These are phyloP conservation scores for Misgurnus anguillicaudatus DNA, from an alignment of 2,113 vertebrate genomes.

Conservation along the genomic window DNA sequence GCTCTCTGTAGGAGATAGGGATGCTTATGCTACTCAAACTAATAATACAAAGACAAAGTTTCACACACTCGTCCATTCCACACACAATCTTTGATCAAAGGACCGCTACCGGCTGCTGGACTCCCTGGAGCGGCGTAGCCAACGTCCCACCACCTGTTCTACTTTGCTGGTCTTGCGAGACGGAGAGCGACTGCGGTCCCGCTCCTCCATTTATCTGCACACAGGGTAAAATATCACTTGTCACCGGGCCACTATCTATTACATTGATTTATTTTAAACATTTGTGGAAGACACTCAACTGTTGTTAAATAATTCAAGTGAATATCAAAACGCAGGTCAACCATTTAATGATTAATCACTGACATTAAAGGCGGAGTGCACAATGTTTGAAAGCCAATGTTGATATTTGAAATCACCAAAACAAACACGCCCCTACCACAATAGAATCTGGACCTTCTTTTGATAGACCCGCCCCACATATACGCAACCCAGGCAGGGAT, in stretches of 20 bases:
- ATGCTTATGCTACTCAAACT: background rate
- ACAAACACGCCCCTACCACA: too few species aligned
- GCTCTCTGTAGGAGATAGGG: slow-evolving; percentile 63
- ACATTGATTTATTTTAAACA: background rate
- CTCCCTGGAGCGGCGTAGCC: slow-evolving; percentile 89
- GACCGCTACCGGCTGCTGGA: slow-evolving; percentile 78
- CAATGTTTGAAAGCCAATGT: too few species aligned
- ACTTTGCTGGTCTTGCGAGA: slow-evolving; percentile 86
- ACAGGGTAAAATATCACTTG: slow-evolving; percentile 7
- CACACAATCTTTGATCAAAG: background rate
- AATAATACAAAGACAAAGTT: background rate
- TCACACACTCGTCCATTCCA: background rate
- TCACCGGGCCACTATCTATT: background rate
- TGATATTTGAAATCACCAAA: too few species aligned
- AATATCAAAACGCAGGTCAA: too few species aligned
- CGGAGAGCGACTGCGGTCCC: slow-evolving; percentile 84
- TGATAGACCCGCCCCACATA: too few species aligned
- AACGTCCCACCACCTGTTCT: slow-evolving; percentile 95
- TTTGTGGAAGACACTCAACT: too few species aligned
- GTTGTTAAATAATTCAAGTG: too few species aligned
- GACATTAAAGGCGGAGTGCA: too few species aligned
- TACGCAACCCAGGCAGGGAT: too few species aligned
- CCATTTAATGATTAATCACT: too few species aligned
- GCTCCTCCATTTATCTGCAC: slow-evolving; percentile 92
- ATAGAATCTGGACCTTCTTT: too few species aligned